Percentiles rank a stretch among this genome's conserved stretches.
Conservation (phyloP, 1,140 invertebrate species). For the Cotesia vestalis region DNA sequence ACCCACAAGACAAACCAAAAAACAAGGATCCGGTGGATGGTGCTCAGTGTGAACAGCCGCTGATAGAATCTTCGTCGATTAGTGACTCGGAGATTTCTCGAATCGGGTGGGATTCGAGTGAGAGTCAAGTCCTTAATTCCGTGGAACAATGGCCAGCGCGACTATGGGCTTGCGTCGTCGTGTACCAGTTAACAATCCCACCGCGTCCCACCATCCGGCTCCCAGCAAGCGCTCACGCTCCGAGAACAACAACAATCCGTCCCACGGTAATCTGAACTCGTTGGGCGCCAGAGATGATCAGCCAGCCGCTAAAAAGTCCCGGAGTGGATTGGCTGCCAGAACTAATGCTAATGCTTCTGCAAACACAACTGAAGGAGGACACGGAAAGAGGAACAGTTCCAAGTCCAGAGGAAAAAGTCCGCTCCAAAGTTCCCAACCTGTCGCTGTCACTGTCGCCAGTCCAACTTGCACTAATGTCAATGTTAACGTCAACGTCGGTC, state of each 20-base stretch:
- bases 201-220: conserved; percentile 43
- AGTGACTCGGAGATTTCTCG: not conserved
- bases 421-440: conserved; percentile 35
- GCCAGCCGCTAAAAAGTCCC: conserved; percentile 59
- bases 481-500: not conserved
- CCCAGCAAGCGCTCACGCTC: conserved; percentile 60
- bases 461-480: conserved; percentile 1
- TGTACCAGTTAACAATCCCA: conserved; percentile 56
- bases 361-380: too few relatives aligned
- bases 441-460: conserved; percentile 33
- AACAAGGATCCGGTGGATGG: conserved; percentile 4
- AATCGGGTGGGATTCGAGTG: too few relatives aligned
- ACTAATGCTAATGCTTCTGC: not conserved
- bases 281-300: conserved; percentile 51
- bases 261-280: conserved; percentile 63
- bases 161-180: conserved; percentile 64
- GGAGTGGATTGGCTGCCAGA: conserved; percentile 38
- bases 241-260: conserved; percentile 65
- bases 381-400: not conserved
- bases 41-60: conserved; percentile 5
- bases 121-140: too few relatives aligned
- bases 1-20: conserved; percentile 1
- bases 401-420: conserved; percentile 36
- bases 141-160: conserved; percentile 56
- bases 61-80: conserved; percentile 10